A percentile compares a stretch with the other conserved stretches of the same genome.
These are phyloP conservation scores for Liopterus haemorrhoidalis DNA, from an alignment of 2,888 invertebrate species.

Conservation along the genomic window DNA sequence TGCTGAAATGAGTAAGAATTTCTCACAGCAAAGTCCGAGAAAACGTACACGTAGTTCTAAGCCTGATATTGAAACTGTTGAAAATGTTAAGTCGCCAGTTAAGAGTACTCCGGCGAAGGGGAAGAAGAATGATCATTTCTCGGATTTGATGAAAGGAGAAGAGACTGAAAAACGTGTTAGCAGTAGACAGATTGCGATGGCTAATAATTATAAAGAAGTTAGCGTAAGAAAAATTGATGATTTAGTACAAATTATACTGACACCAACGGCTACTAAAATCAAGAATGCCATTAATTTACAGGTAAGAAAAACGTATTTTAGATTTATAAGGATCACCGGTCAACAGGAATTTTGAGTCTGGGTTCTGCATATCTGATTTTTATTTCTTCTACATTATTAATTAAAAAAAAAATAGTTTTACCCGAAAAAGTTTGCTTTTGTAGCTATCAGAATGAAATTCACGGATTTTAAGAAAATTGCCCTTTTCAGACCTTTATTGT, in stretches of 20 bases:
- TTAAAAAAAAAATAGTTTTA: too few relatives aligned
- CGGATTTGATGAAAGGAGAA: slow-evolving; percentile 21
- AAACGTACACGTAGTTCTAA: slow-evolving; percentile 27
- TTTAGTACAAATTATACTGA: slow-evolving; percentile 59
- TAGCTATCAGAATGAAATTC: background rate
- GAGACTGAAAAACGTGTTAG: slow-evolving; percentile 33
- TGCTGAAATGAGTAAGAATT: slow-evolving; percentile 17
- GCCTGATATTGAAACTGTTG: slow-evolving; percentile 31
- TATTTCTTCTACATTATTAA: too few relatives aligned
- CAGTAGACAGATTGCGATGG: slow-evolving; percentile 37
- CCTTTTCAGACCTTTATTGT: too few relatives aligned
- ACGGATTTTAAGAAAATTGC: background rate
- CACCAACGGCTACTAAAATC: slow-evolving; percentile 53
- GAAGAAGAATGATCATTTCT: slow-evolving; percentile 19
- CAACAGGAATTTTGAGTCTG: too few relatives aligned
- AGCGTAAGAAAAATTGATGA: slow-evolving; percentile 52
- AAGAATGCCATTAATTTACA: slow-evolving; percentile 57
- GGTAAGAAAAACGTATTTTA: slow-evolving; percentile 43
- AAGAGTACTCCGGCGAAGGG: slow-evolving; percentile 9
- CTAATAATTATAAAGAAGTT: slow-evolving; percentile 45
- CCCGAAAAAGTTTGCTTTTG: too few relatives aligned
- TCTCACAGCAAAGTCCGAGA: slow-evolving; percentile 17
- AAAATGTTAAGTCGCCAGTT: slow-evolving; percentile 30
- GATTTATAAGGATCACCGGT: too few relatives aligned
- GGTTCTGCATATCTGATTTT: too few relatives aligned